Evolutionary conservation across 2,113 vertebrate genomes (phyloP).

Genomic region (Acrocephalus arundinaceus): DNA sequence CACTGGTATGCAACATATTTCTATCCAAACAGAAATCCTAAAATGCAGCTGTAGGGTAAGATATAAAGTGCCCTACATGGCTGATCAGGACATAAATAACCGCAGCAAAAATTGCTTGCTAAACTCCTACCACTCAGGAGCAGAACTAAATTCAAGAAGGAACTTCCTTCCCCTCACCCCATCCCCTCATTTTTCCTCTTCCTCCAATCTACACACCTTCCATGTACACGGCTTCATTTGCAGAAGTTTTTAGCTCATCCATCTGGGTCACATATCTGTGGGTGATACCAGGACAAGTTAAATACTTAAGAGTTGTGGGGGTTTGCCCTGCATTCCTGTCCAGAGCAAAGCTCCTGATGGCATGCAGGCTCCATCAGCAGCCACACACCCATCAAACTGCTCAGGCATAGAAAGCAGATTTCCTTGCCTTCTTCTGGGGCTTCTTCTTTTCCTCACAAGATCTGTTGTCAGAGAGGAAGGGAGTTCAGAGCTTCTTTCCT

Average conservation of each 20-base stretch:
- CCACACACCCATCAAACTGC: background rate
- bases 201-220: background rate
- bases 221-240: background rate
- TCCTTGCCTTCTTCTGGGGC: background rate
- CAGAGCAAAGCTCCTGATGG: background rate
- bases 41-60: background rate
- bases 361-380: background rate
- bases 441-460: background rate
- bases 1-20: background rate
- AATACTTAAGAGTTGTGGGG: background rate
- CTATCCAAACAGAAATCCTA: constrained; percentile 10
- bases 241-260: background rate
- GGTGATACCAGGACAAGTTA: background rate
- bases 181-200: background rate
- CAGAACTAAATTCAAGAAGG: background rate
- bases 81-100: background rate
- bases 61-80: background rate
- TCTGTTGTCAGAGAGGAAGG: background rate
- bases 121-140: background rate
- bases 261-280: background rate
- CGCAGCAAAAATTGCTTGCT: background rate
- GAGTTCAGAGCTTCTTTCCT: background rate
- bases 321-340: background rate
- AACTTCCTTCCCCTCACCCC: background rate
- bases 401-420: background rate